phyloP scores from a whole-genome alignment of 2,113 vertebrate species.

The Mormoops blainvillei region DNA sequence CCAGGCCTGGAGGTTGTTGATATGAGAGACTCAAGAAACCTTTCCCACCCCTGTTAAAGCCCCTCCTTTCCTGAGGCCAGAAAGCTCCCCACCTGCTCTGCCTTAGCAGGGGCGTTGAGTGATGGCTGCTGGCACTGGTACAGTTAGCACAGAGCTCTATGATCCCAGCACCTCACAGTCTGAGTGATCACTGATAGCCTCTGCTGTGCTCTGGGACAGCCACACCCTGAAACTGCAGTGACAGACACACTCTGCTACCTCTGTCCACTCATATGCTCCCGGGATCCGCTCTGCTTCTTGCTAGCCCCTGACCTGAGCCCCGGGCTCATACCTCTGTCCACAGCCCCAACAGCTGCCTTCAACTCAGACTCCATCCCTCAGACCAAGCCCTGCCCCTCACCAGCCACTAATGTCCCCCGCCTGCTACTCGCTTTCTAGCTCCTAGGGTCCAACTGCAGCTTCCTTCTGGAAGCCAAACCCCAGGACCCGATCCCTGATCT shows the following conservation, averaged over 20 bases:
- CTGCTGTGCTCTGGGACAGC: background rate
- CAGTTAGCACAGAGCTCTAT: background rate
- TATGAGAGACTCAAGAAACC: background rate
- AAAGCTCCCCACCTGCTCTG: background rate
- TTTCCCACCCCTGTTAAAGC: background rate
- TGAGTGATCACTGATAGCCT: background rate
- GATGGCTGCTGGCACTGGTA: background rate
- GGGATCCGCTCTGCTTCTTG: background rate
- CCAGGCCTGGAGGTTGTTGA: background rate
- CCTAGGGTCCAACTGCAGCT: background rate
- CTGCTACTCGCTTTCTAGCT: background rate
- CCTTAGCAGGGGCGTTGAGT: background rate
- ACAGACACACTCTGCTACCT: background rate
- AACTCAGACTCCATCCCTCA: background rate
- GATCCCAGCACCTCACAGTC: background rate
- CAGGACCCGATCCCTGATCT: background rate
- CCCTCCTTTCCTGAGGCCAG: background rate
- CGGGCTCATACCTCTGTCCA: background rate
- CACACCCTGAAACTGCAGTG: background rate
- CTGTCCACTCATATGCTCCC: background rate
- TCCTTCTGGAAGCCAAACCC: background rate
- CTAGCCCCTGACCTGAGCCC: background rate
- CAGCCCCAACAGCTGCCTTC: background rate
- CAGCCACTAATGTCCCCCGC: background rate
- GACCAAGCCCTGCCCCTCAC: background rate